phyloP scores from a whole-genome alignment of 35 echinoderm and acorn worm genomes.

The Apostichopus parvimensis region DNA sequence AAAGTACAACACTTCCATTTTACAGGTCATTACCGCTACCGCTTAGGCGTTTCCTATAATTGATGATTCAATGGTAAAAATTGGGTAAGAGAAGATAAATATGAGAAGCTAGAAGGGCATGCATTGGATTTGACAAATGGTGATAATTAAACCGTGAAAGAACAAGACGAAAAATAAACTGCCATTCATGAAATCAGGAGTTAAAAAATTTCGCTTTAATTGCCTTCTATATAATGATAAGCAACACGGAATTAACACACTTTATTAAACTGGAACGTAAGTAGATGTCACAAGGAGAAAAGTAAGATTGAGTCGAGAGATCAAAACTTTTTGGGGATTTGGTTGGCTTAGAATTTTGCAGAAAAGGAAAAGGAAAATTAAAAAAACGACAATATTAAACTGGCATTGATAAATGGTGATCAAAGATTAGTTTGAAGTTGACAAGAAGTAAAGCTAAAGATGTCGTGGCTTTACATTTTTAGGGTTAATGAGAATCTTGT shows the following conservation, averaged over 20 bases:
- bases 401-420: no score
- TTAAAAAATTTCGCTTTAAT: neutral
- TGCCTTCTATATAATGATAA: neutral
- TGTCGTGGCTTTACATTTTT: no score
- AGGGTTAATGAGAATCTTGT: no score
- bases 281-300: neutral
- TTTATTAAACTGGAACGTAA: neutral
- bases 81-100: neutral
- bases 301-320: neutral
- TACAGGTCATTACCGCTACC: constrained; percentile 36
- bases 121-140: constrained; percentile 28
- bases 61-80: constrained; percentile 31
- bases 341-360: no score
- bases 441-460: no score
- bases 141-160: constrained; percentile 36
- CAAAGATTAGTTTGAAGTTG: no score
- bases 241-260: neutral
- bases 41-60: constrained; percentile 30
- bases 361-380: no score
- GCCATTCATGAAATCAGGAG: neutral
- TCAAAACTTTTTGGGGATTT: no score
- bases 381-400: no score
- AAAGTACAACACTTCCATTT: constrained; percentile 29
- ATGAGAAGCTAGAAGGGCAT: neutral
- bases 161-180: neutral